Evolutionary conservation across 2,797 vertebrate genomes (phyloP).

Genomic region (Silurus aristotelis): DNA sequence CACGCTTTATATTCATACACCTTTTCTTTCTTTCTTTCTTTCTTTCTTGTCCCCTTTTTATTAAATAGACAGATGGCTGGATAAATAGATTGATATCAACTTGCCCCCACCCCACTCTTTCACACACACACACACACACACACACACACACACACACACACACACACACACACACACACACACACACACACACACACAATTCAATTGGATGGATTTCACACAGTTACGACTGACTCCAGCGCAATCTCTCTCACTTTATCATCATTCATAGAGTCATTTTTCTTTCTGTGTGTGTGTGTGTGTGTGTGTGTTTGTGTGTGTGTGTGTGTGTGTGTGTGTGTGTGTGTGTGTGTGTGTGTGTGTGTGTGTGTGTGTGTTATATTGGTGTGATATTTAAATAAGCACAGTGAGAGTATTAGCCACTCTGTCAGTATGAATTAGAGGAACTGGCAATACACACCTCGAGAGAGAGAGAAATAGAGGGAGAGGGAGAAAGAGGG

Average conservation of each 20-base stretch:
- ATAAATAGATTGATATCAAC: not conserved
- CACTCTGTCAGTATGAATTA: constrained; percentile 47
- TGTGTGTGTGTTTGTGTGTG: constrained; percentile 15
- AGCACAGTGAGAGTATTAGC: constrained; percentile 37
- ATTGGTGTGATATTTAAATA: constrained; percentile 36
- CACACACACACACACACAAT: not conserved
- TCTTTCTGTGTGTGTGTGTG: not conserved
- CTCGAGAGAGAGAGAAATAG: not conserved
- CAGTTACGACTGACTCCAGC: not conserved
- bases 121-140: not conserved
- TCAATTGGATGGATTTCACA: not conserved
- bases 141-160: not conserved
- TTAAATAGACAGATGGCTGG: not conserved
- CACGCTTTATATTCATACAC: no score
- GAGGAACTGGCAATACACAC: constrained; percentile 32
- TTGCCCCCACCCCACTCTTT: no score
- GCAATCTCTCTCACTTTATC: constrained; percentile 10
- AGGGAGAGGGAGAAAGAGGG: constrained; percentile 38
- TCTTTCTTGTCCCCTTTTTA: not conserved
- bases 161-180: not conserved
- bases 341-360: constrained; percentile 23
- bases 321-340: constrained; percentile 13
- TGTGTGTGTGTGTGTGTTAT: constrained; percentile 1
- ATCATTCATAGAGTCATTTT: not conserved
- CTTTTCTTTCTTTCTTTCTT: not conserved